Conservation (phyloP, 1,140 invertebrate genomes). For the Pseudobourletiella spinata region DNA sequence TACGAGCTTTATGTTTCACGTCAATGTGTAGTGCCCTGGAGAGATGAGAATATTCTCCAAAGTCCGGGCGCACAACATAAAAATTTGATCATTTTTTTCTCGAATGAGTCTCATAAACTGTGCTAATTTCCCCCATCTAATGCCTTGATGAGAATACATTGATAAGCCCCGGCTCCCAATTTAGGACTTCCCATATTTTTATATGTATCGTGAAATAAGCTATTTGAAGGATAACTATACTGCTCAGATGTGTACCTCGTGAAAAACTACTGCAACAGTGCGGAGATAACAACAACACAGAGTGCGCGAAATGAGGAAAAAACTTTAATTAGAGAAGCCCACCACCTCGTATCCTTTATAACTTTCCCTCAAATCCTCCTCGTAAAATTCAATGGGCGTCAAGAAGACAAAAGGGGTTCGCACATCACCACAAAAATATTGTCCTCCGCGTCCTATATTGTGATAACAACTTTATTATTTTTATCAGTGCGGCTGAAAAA, state of each 20-base stretch:
- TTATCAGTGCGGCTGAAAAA: too few relatives aligned
- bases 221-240: too few relatives aligned
- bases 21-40: too few relatives aligned
- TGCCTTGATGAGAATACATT: constrained; percentile 17
- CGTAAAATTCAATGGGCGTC: constrained; percentile 20
- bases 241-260: too few relatives aligned
- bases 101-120: constrained; percentile 17
- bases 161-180: constrained; percentile 3
- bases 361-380: constrained; percentile 12
- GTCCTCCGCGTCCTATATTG: too few relatives aligned
- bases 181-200: too few relatives aligned
- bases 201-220: too few relatives aligned
- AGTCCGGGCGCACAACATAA: constrained; percentile 6
- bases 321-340: constrained; percentile 24
- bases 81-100: constrained; percentile 21
- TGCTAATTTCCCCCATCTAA: constrained; percentile 17
- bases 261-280: too few relatives aligned
- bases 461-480: too few relatives aligned
- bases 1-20: not conserved
- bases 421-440: too few relatives aligned
- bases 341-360: constrained; percentile 20
- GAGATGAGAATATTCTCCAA: too few relatives aligned
- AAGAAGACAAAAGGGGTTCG: constrained; percentile 6
- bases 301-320: not conserved
- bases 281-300: not conserved